Conservation (phyloP, 2,888 invertebrate species). For the Drosophila planitibia region DNA sequence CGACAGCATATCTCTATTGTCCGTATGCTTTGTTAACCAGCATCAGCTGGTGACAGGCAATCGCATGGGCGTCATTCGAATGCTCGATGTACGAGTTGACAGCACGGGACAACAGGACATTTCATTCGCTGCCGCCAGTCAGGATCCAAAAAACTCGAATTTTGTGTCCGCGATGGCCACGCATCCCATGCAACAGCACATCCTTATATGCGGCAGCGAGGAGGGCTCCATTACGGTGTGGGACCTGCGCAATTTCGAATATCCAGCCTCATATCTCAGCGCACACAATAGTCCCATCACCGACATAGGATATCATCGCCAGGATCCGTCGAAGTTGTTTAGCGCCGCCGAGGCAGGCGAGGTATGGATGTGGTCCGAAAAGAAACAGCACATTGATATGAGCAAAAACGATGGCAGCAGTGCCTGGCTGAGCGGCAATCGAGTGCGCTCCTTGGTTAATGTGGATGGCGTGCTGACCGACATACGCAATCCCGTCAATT, state of each 20-base stretch:
- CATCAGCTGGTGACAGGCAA: conserved; percentile 92
- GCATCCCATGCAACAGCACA: conserved; percentile 95
- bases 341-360: conserved; percentile 93
- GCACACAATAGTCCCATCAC: conserved; percentile 91
- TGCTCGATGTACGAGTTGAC: conserved; percentile 92
- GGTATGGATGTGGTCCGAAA: conserved; percentile 95
- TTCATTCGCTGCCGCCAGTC: conserved; percentile 90
- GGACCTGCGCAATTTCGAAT: conserved; percentile 94
- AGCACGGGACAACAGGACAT: conserved; percentile 88
- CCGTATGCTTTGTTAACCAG: conserved; percentile 90
- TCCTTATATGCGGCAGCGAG: conserved; percentile 93
- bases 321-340: conserved; percentile 93
- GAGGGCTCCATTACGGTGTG: conserved; percentile 95
- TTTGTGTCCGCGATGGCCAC: conserved; percentile 91
- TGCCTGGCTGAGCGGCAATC: conserved; percentile 90
- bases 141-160: conserved; percentile 86
- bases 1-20: conserved; percentile 93
- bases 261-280: conserved; percentile 92
- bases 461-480: conserved; percentile 90
- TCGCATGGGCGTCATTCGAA: conserved; percentile 94
- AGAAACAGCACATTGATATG: conserved; percentile 85
- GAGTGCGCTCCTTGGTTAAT: conserved; percentile 87
- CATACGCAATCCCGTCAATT: conserved; percentile 92
- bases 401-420: conserved; percentile 81
- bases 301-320: conserved; percentile 95